Base-by-base conservation (phyloP, 2,113 vertebrate genomes). In the Hippopotamus amphibius region DNA sequence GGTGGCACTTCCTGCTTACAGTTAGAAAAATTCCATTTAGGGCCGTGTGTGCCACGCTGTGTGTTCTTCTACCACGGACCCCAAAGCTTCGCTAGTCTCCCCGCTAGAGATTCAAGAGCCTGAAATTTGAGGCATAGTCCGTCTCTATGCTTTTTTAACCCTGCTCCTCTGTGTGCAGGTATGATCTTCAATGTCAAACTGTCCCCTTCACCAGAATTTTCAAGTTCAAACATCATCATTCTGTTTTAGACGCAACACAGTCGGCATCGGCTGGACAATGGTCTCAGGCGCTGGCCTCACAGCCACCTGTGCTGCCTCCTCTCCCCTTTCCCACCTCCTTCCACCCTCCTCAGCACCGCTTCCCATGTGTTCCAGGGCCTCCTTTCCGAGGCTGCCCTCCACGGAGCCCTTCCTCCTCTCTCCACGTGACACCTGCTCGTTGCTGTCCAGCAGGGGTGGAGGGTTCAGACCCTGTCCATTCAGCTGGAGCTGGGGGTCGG, bases 11-110 rank as follows among this genome's bases (percentile, higher is more conserved):
- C 24, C 37, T 43, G 7, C 37, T 6, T 0, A 14, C 3, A 16
- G 19, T 37, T 6, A 33, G 71, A 90, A 43, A 41, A 46, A 11
- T n/a, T 46, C 55, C 33, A 6, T 43, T 55, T 6, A 50, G 43
- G 43, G 48, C 16, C 0, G 0, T 1, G 6, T 7, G 10, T 2
- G 16, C 21, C 26, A 2, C 11, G 7, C 74, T n/a, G 7, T n/a
- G 43, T 41, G 37, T 46, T 37, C 46, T 46, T 48, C 28, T 80
- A n/a, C 55, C 0, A 0, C 1, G 7, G 19, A 21, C 24, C 48
- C 26, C 50, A 43, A 46, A 50, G 22, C 61, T n/a, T 37, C 11
- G 0, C 53, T 37, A 1, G 46, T 14, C 41, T 57, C 33, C 37
- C 14, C 7, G 4, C 80, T 11, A 3, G 17, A 41, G 55, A 14